Percentiles rank a stretch among this genome's conserved stretches.
Conservation (phyloP, 2,113 vertebrate genomes). For the Xyliphius kryptos region DNA sequence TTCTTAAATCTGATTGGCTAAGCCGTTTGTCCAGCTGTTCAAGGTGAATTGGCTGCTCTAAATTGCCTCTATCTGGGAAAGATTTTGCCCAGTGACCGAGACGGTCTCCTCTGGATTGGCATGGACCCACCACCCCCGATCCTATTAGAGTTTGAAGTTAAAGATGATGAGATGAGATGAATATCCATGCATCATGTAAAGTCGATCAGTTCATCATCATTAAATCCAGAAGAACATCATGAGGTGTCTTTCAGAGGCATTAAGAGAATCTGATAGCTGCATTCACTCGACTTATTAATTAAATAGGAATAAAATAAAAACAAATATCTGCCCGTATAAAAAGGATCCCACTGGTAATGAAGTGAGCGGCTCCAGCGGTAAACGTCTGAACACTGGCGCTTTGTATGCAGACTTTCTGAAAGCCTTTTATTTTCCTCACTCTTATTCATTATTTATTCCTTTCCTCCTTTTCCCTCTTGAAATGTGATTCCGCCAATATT, state of each 20-base stretch:
- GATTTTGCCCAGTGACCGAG: too few species aligned
- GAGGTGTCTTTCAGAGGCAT: background rate
- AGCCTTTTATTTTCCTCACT: background rate
- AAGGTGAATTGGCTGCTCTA: too few species aligned
- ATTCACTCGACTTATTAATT: conserved; percentile 2
- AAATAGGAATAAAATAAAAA: background rate
- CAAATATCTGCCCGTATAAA: background rate
- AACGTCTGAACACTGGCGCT: background rate
- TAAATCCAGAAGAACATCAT: background rate
- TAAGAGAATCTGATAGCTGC: conserved; percentile 2
- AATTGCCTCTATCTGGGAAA: too few species aligned
- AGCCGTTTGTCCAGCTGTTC: too few species aligned
- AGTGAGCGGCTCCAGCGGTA: too few species aligned
- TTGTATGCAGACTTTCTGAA: background rate
- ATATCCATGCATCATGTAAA: background rate
- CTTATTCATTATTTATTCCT: background rate
- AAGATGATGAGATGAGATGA: too few species aligned
- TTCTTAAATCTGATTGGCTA: too few species aligned
- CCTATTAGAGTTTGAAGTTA: too few species aligned
- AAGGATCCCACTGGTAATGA: too few species aligned
- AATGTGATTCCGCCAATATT: conserved; percentile 18
- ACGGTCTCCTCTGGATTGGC: too few species aligned
- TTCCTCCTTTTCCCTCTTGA: background rate
- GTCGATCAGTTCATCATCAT: background rate
- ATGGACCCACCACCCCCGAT: too few species aligned